These are phyloP conservation scores for Borostomias antarcticus DNA, from an alignment of 2,797 vertebrate genomes.

Conservation along the genomic window DNA sequence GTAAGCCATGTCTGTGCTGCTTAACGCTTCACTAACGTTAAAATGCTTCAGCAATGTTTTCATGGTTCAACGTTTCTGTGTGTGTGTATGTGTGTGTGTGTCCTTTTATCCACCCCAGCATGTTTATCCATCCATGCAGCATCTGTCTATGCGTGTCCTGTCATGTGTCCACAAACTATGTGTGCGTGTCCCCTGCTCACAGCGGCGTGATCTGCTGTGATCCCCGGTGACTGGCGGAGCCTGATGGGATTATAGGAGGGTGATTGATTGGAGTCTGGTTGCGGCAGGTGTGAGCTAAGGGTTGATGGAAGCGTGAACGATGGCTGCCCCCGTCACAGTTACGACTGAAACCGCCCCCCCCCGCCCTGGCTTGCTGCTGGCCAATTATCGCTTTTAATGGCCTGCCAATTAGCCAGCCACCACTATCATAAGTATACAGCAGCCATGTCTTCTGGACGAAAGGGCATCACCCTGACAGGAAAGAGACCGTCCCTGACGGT, in stretches of 20 bases:
- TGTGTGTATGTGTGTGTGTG: neutral
- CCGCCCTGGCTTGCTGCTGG: constrained; percentile 12
- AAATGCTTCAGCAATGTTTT: neutral
- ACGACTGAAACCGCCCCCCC: constrained; percentile 30
- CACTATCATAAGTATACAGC: too few relatives aligned
- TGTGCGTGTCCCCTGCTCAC: constrained; percentile 11
- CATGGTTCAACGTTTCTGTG: neutral
- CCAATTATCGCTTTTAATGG: constrained; percentile 49
- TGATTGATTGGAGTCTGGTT: constrained; percentile 63
- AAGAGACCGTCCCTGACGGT: too few relatives aligned
- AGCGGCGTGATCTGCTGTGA: constrained; percentile 39
- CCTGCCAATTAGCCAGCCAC: constrained; percentile 40
- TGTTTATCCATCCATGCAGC: constrained; percentile 14
- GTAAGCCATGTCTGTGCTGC: too few relatives aligned
- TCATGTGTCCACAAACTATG: constrained; percentile 22
- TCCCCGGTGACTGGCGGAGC: constrained; percentile 39
- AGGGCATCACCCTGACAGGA: too few relatives aligned
- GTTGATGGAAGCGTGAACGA: constrained; percentile 70
- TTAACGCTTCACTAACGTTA: too few relatives aligned
- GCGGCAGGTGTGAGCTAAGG: constrained; percentile 55
- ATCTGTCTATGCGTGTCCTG: neutral
- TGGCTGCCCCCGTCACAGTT: constrained; percentile 43
- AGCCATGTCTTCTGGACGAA: too few relatives aligned
- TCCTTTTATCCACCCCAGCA: neutral
- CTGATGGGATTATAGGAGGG: constrained; percentile 54